Conservation (phyloP, 2,888 invertebrate genomes). For the Ashinkailepas kermadecensis region DNA sequence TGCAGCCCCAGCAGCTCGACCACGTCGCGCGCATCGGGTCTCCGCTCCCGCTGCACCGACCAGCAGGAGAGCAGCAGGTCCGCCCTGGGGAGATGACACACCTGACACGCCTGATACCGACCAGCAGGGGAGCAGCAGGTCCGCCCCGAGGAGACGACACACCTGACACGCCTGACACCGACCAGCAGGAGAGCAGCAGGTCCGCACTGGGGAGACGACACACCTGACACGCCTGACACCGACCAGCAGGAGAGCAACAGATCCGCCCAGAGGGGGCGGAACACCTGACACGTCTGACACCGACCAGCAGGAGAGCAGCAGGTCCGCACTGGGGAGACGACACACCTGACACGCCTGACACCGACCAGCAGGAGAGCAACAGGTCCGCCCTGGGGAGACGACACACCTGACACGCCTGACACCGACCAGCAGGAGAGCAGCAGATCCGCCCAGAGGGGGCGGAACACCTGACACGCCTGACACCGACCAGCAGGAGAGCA, state of each 20-base stretch:
- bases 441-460: neutral
- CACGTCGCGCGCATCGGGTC: constrained; percentile 69
- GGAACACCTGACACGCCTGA: neutral
- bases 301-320: no score
- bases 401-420: no score
- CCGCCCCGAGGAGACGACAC: neutral
- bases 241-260: neutral
- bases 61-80: constrained; percentile 71
- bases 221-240: no score
- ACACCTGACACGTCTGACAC: no score
- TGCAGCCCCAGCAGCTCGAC: constrained; percentile 68
- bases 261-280: neutral
- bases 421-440: neutral
- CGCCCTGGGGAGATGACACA: constrained; percentile 50
- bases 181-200: no score
- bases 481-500: neutral
- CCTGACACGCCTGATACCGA: no score
- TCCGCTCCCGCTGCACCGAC: constrained; percentile 58
- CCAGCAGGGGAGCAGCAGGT: neutral
- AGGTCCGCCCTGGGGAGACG: no score
- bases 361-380: no score
- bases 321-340: no score
- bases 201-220: no score
- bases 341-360: no score
- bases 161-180: no score